phyloP scores from a whole-genome alignment of 2,113 vertebrate genomes.

The Mixornis gularis region DNA sequence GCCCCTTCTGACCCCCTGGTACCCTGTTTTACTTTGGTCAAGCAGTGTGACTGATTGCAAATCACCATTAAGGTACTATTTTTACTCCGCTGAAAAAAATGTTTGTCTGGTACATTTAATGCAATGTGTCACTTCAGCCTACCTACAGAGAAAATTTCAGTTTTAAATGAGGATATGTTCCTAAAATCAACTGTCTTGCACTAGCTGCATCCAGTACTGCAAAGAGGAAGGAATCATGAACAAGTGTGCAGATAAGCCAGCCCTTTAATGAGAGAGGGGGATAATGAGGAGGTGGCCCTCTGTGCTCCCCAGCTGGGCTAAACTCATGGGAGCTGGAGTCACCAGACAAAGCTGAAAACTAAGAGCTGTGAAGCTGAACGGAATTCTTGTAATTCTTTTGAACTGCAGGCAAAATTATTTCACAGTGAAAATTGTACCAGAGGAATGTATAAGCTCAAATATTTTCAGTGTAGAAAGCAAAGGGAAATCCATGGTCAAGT shows the following conservation, averaged over 20 bases:
- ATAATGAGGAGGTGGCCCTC: background rate
- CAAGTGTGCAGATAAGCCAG: background rate
- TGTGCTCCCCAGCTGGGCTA: background rate
- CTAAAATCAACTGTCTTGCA: background rate
- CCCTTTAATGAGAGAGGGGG: background rate
- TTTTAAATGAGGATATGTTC: background rate
- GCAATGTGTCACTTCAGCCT: background rate
- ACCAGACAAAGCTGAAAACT: background rate
- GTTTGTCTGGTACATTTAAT: background rate
- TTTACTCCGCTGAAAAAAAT: background rate
- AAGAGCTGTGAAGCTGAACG: background rate
- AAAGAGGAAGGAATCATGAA: background rate
- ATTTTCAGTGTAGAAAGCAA: background rate
- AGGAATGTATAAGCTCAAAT: background rate
- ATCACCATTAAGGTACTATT: background rate
- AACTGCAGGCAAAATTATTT: constrained; percentile 17
- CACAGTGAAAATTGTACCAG: background rate
- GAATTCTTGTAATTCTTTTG: constrained; percentile 19
- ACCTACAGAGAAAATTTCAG: background rate
- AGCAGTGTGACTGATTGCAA: background rate
- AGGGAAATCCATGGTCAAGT: background rate
- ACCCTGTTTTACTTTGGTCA: background rate
- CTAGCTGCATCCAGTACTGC: background rate
- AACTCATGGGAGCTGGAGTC: background rate
- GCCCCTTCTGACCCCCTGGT: background rate